Evolutionary conservation across 1,140 invertebrate species (phyloP), one percentile per base, ranked within the genome.

Genomic region (Achatina immaculata): DNA sequence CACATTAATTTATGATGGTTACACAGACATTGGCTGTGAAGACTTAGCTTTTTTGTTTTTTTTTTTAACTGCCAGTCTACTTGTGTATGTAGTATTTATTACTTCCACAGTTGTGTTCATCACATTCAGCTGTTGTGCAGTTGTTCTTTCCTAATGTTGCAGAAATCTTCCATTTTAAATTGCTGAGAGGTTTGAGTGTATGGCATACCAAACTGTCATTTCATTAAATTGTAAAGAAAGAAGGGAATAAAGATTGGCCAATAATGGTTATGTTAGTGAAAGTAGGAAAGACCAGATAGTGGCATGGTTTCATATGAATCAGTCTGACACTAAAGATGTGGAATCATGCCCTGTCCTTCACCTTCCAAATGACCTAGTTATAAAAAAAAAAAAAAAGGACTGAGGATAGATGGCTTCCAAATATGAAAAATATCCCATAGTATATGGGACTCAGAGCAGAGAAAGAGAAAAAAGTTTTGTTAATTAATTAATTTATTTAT

Each of bases 51-150:
- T 36, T 28, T 40, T 28, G 38, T 36, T 38, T 34, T 16, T 71
- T 40, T 24, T 14, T 66, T 66, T 16, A 9, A 66, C 28, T 66
- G 14, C 14, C 31, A 66, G 14, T 14, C 14, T 66, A 19, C 14
- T 28, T 66, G 9, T 16, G 62, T 16, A 66, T 16, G 7, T 66
- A 66, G 62, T 66, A 66, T 66, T 66, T 66, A 66, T 66, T 66
- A 66, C 62, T 66, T 28, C 62, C 62, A 66, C 62, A 28, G 28
- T 66, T 14, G 62, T 66, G 62, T 66, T 66, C 62, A 66, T n/a
- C 14, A 31, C 31, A n/a, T 14, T 66, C 7, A 14, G 31, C 11
- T 9, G 31, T 66, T 28, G 9, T 66, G 28, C 14, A n/a, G 9
- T 14, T 16, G 9, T 66, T 14, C 7, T 66, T 51, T 24, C 28